Base-by-base conservation (phyloP, 2,797 vertebrate genomes). In the Hybognathus amarus region DNA sequence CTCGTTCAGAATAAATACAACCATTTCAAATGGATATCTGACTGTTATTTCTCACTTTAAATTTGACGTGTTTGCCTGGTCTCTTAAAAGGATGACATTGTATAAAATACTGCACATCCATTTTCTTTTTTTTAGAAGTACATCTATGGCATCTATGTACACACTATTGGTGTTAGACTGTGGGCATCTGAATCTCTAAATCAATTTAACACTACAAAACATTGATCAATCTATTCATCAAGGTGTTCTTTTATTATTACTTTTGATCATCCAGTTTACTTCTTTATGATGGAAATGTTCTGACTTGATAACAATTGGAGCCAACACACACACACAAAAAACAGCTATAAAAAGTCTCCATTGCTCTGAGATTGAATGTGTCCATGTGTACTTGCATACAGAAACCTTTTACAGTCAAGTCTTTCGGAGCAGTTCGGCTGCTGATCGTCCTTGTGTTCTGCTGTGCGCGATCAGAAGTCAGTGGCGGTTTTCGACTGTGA, bases 1-100 rank as follows among this genome's bases (percentile, higher is more conserved):
- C 82, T 84, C 90, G 71, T 89, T 92, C 89, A 91, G 93, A 92
- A 94, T 91, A 94, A 92, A 94, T 92, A 94, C 83, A 87, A 84
- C 89, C 84, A 67, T 84, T 84, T 88, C 69, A 86, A 88, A 82
- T 85, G 89, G 83, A 50, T 64, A 80, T 76, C 77, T 24, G 59
- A 70, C 45, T 15, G 45, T 15, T 47, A 15, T 17, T 17, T 47
- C 13, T 47, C 61, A 33, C 76, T 30, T 78, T 22, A 6, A 27
- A 66, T 84, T 56, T 54, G 52, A n/a, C 10, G 5, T 6, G 12
- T 61, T 15, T 83, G 64, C 38, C 64, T 47, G 45, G 22, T 33
- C n/a, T 84, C 6, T 1, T 66, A 80, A 84, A 78, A 70, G 8
- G 66, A 54, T 13, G 7, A 70, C 76, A 83, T 67, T 68, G 68